phyloP scores from a whole-genome alignment of 2,888 invertebrate species.

The Julus scandinavius region DNA sequence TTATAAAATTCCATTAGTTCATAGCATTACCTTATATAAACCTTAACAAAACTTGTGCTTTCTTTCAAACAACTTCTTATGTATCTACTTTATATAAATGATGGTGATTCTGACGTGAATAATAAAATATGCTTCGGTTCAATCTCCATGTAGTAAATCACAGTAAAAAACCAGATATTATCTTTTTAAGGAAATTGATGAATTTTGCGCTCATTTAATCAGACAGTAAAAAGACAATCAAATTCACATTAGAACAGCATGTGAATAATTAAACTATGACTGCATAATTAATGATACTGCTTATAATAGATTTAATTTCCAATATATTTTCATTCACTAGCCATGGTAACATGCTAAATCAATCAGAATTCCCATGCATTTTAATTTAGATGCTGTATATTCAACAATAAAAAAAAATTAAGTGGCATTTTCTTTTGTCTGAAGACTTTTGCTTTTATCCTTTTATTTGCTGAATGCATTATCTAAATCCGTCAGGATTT shows the following conservation, averaged over 20 bases:
- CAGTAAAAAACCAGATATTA: too few relatives aligned
- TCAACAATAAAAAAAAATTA: neutral
- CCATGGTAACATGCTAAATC: neutral
- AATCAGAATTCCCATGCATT: slow-evolving; percentile 13
- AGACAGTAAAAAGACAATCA: neutral
- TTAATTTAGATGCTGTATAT: neutral
- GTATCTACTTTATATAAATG: too few relatives aligned
- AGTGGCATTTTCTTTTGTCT: neutral
- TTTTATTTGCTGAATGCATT: slow-evolving; percentile 13
- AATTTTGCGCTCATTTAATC: neutral
- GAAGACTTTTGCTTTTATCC: slow-evolving; percentile 20
- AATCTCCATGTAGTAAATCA: too few relatives aligned
- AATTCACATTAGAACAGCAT: neutral
- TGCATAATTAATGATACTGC: neutral
- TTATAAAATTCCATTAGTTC: too few relatives aligned
- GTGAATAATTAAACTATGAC: neutral
- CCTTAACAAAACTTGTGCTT: too few relatives aligned
- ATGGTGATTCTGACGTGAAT: too few relatives aligned
- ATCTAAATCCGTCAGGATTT: slow-evolving; percentile 31
- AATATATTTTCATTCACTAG: neutral
- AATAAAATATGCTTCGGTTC: too few relatives aligned
- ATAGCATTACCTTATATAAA: too few relatives aligned
- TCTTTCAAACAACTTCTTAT: too few relatives aligned
- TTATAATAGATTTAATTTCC: neutral
- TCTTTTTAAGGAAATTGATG: too few relatives aligned